These are phyloP conservation scores for Orthonevra nobilis DNA, from an alignment of 2,888 invertebrate species.

Conservation along the genomic window DNA sequence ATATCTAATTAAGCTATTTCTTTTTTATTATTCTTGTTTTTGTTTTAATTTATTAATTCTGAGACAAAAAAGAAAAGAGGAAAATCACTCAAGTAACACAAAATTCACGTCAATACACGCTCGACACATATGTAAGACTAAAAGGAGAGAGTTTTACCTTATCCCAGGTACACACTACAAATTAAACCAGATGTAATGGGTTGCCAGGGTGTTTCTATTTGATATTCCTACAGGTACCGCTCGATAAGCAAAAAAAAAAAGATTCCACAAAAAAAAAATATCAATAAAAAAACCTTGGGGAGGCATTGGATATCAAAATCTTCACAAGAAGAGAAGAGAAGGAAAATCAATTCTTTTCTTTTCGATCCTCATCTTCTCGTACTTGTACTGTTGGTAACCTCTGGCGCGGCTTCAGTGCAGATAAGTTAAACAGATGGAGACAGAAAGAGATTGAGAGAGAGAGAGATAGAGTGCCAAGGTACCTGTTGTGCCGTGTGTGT, in stretches of 20 bases:
- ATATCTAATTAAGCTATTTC: not conserved
- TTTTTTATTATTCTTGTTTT: constrained; percentile 17
- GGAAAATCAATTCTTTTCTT: constrained; percentile 34
- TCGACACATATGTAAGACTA: constrained; percentile 71
- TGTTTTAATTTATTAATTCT: not conserved
- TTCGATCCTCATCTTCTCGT: constrained; percentile 15
- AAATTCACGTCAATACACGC: constrained; percentile 71
- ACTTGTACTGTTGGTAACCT: constrained; percentile 16
- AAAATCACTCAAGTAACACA: constrained; percentile 44
- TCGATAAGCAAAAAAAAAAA: constrained; percentile 27
- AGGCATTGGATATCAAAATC: constrained; percentile 61
- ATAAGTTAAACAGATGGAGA: too few relatives aligned
- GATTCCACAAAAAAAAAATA: constrained; percentile 24
- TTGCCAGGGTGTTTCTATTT: constrained; percentile 58
- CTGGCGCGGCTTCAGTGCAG: too few relatives aligned
- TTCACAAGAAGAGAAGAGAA: constrained; percentile 51
- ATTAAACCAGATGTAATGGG: constrained; percentile 64
- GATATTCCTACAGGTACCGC: constrained; percentile 57
- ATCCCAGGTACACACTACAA: constrained; percentile 60
- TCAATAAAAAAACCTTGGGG: too few relatives aligned
- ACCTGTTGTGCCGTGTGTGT: constrained; percentile 49
- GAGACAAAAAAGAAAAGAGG: constrained; percentile 8
- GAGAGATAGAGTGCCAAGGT: too few relatives aligned
- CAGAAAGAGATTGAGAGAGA: constrained; percentile 34
- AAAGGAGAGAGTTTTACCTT: constrained; percentile 71